phyloP scores from a whole-genome alignment of 2,113 vertebrate genomes.

The Anarhynchus alexandrinus region DNA sequence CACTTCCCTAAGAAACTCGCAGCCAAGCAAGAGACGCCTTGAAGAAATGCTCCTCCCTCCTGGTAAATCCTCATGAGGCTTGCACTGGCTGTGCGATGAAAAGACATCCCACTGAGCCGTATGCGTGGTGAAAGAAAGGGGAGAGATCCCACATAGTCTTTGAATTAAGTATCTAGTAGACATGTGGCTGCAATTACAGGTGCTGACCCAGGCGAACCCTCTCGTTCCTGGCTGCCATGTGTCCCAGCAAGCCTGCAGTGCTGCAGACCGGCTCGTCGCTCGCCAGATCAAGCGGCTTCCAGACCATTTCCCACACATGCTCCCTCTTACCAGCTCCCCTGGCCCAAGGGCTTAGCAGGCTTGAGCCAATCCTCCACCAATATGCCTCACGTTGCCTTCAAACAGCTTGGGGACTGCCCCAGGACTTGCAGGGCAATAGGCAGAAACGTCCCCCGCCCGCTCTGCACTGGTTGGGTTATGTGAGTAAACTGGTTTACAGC shows the following conservation, averaged over 20 bases:
- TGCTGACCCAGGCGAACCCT: background rate
- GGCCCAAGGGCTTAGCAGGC: background rate
- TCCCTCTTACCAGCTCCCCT: background rate
- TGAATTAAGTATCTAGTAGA: background rate
- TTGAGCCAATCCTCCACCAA: background rate
- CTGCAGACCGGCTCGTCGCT: accelerated
- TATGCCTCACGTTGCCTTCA: accelerated
- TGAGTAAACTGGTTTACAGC: background rate
- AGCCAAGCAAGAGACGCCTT: background rate
- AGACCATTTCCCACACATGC: accelerated
- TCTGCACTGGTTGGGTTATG: background rate
- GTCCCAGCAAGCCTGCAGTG: background rate
- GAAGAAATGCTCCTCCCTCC: background rate
- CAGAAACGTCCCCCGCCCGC: accelerated
- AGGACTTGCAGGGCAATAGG: background rate
- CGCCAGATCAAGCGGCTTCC: accelerated
- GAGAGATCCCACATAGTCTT: background rate
- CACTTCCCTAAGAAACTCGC: background rate
- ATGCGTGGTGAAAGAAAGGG: background rate
- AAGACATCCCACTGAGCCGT: background rate
- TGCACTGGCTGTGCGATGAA: background rate
- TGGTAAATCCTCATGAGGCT: background rate
- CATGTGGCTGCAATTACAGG: constrained; percentile 35
- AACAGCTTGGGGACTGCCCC: background rate
- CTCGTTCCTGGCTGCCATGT: background rate